Base-by-base conservation (phyloP, 1,140 invertebrate species). In the Druon quercuslanigerum region DNA sequence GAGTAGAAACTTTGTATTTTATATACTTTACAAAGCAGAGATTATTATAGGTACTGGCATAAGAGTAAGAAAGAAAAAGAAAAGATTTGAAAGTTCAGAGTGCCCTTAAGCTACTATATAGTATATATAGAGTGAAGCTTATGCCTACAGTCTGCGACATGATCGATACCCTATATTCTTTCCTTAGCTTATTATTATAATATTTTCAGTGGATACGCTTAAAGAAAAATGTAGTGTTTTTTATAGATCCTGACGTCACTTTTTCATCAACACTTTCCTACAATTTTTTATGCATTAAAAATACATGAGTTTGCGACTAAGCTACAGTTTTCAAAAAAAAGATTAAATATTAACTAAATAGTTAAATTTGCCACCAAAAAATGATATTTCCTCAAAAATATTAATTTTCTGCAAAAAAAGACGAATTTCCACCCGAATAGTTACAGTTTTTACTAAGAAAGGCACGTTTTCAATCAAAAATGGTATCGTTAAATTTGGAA, bases 41-140 rank as follows among this genome's bases (percentile, higher is more conserved):
- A 66, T 11, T 46, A 46, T 46, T 11, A 46, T 46, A 46, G 40
- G 7, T 14, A 46, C 14, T 7, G 60, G 40, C 57, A 66, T n/a
- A 66, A 46, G 46, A 60, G 40, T 66, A 9, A 40, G 33, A 25
- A 33, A 13, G 25, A 14, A 66, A 66, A 40, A 66, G 33, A 66
- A 66, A 66, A 66, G 60, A 66, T 66, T 66, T 66, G 60, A 66
- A 66, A 66, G 57, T 66, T 66, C 57, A 66, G 57, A 66, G 60
- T 66, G 60, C 60, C 60, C 60, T 66, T 66, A 66, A 66, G 60
- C 60, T 46, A 66, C 25, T 16, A 20, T 46, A 46, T 46, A 46
- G 40, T 56, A 17, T 56, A 56, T 56, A 33, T 33, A 33, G 25
- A 33, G 25, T 66, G 25, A 66, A 66, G 57, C 57, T 66, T 25